A percentile compares a stretch with the other conserved stretches of the same genome.
These are phyloP conservation scores for Muscicapa striata DNA, from an alignment of 2,797 vertebrate species.

Conservation along the genomic window DNA sequence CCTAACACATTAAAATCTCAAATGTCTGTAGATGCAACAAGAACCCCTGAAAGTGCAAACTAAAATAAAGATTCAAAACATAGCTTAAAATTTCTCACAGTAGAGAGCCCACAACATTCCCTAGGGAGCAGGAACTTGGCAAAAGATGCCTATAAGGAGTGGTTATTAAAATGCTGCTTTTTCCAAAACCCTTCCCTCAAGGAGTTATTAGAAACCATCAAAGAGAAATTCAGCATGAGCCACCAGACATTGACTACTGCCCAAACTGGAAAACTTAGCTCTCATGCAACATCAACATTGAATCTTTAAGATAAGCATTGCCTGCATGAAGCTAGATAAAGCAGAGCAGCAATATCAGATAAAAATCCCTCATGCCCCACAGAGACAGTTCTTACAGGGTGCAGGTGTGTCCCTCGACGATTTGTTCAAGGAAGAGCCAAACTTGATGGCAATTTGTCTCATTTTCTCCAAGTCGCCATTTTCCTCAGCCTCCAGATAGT, in stretches of 20 bases:
- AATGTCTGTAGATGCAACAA: neutral
- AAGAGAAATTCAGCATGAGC: neutral
- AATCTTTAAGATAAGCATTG: neutral
- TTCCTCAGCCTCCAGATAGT: constrained; percentile 95
- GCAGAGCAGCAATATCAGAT: neutral
- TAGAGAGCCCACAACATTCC: accelerated
- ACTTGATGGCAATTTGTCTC: constrained; percentile 95
- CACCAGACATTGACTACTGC: neutral
- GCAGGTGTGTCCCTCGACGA: constrained; percentile 84
- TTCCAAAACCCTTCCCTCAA: neutral
- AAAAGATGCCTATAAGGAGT: neutral
- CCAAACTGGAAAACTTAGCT: neutral
- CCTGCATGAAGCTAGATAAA: neutral
- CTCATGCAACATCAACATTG: accelerated
- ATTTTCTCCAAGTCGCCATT: constrained; percentile 92
- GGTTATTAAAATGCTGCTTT: neutral
- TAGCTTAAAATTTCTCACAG: neutral
- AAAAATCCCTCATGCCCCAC: neutral
- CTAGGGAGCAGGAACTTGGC: neutral
- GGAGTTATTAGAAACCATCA: neutral
- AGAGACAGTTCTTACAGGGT: constrained; percentile 83
- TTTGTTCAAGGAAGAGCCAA: constrained; percentile 87
- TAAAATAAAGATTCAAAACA: neutral
- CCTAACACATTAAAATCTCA: neutral
- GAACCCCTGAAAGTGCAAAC: neutral